These are phyloP conservation scores for Lottia scabra DNA, from an alignment of 2,888 invertebrate species.

Conservation along the genomic window DNA sequence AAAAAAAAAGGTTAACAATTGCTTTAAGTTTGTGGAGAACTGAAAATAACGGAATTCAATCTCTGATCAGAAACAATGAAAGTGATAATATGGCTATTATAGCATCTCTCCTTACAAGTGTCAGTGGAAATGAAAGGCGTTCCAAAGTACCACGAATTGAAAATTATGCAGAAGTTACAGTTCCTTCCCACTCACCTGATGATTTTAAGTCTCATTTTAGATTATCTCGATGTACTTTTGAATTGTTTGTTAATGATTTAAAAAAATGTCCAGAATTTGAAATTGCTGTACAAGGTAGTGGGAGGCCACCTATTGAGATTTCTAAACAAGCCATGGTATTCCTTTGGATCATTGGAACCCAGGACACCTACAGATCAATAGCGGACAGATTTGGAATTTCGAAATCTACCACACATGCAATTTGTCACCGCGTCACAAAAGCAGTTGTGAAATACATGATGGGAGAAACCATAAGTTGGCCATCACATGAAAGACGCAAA, in stretches of 20 bases:
- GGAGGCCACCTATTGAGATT: neutral
- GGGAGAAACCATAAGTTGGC: constrained; percentile 9
- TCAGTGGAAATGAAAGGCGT: no score
- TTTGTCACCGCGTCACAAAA: neutral
- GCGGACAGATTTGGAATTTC: neutral
- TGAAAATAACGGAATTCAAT: no score
- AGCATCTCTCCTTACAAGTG: no score
- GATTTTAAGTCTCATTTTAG: neutral
- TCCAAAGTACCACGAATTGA: neutral
- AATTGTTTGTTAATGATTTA: neutral
- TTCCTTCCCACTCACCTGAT: neutral
- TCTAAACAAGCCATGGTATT: neutral
- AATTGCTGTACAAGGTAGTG: neutral
- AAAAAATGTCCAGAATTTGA: neutral
- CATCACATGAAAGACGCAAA: constrained; percentile 4
- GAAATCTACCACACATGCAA: neutral
- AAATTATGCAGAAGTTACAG: neutral
- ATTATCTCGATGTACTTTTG: neutral
- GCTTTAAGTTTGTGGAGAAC: no score
- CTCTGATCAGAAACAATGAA: no score
- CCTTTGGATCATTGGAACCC: neutral
- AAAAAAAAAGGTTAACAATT: no score
- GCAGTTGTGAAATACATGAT: neutral
- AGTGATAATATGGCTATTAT: no score
- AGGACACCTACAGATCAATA: neutral